Base-by-base conservation (phyloP, 1,140 invertebrate species). In the Phocides pigmalion region DNA sequence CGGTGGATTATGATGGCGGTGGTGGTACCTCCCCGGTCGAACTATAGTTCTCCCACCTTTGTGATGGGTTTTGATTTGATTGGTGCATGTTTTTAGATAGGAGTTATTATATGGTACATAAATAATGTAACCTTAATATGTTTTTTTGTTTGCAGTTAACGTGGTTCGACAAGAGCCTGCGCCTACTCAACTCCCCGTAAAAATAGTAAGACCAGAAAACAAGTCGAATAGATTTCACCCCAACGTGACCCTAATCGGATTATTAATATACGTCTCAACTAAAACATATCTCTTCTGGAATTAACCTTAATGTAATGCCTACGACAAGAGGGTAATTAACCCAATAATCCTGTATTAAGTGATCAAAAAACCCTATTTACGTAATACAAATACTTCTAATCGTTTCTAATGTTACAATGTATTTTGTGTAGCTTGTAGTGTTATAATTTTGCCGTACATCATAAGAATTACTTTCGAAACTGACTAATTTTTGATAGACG, bases 141-240 rank as follows among this genome's bases (percentile, higher is more conserved):
- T n/a, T 12, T 35, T 14, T 39, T 39, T 39, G 4, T 39, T 39
- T 39, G 35, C 35, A 39, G 87, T 86, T 19, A 89, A 82, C 54
- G 82, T 88, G 8, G 76, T 86, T 8, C 78, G 82, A 8, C 72
- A 77, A 54, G 84, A 85, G 54, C 84, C 86, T 0, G 61, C 75
- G 49, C 88, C 86, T 1, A 89, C 88, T 9, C 86, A 90, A 61
- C 68, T 89, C 11, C 88, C 88, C 0, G 84, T 87, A 19, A 87
- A 85, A 77, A 87, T 89, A 53, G 74, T 89, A 49, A 85, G 76
- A 47, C 64, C 71, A 12, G 73, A 75, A 20, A 90, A 82, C 70
- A 54, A 65, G n/a, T 76, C 82, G 14, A 49, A 50, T 51, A 56
- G 62, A 19, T 71, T 51, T 4, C 6, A n/a, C 41, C 54, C 41